These are phyloP conservation scores for Meta bourneti DNA, from an alignment of 2,888 invertebrate species.

Conservation along the genomic window DNA sequence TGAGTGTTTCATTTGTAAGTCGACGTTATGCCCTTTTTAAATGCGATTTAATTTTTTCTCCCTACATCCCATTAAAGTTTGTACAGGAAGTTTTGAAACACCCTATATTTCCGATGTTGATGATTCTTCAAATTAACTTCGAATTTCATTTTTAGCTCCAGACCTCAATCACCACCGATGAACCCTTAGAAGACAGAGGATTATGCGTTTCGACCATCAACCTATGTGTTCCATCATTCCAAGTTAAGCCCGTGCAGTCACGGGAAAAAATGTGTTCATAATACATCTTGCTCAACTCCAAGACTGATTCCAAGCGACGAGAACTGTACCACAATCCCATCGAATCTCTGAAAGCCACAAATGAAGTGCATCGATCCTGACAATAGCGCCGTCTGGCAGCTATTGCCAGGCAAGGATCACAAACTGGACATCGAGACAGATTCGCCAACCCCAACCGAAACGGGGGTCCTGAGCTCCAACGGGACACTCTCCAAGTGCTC, in stretches of 20 bases:
- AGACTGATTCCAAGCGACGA: not conserved
- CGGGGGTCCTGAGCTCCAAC: constrained; percentile 52
- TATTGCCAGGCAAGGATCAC: constrained; percentile 60
- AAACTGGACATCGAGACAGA: constrained; percentile 62
- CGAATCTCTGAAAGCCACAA: not conserved
- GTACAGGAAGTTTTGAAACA: too few relatives aligned
- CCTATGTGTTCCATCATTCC: not conserved
- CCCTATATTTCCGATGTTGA: not conserved
- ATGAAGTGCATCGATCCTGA: constrained; percentile 73
- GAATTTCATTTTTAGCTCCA: constrained; percentile 53
- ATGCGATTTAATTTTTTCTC: too few relatives aligned
- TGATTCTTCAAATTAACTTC: too few relatives aligned
- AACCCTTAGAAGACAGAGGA: constrained; percentile 11
- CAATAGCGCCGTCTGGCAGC: constrained; percentile 74
- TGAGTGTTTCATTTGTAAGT: too few relatives aligned
- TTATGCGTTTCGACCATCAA: not conserved
- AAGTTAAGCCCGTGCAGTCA: not conserved
- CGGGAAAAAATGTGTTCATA: too few relatives aligned
- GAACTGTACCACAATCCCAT: not conserved
- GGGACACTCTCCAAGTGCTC: constrained; percentile 66
- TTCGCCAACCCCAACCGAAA: constrained; percentile 65
- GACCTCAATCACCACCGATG: constrained; percentile 74
- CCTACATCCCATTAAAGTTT: not conserved
- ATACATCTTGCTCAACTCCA: constrained; percentile 18
- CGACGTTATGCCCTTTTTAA: too few relatives aligned